Conservation (phyloP, 2,888 invertebrate genomes). For the Glaucopsyche alexis region DNA sequence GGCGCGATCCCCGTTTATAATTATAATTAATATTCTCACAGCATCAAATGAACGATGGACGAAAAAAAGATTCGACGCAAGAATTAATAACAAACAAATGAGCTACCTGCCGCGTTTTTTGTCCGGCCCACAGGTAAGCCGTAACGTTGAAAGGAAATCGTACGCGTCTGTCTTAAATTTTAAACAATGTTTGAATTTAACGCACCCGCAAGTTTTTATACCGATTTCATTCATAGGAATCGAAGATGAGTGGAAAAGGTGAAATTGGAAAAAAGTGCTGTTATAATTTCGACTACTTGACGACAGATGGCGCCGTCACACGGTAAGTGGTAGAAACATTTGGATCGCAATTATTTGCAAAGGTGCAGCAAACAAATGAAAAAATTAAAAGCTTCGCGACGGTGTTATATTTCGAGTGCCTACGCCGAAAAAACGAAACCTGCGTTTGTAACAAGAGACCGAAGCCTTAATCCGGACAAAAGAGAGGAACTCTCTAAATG, state of each 20-base stretch:
- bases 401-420: constrained; percentile 61
- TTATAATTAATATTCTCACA: constrained; percentile 80
- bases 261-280: constrained; percentile 49
- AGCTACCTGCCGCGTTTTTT: constrained; percentile 79
- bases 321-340: constrained; percentile 29
- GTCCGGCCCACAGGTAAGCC: constrained; percentile 73
- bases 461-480: constrained; percentile 71
- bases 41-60: constrained; percentile 73
- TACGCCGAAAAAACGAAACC: constrained; percentile 58
- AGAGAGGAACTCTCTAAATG: constrained; percentile 75
- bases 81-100: constrained; percentile 81
- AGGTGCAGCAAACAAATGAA: constrained; percentile 41
- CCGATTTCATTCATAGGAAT: constrained; percentile 67
- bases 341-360: constrained; percentile 39
- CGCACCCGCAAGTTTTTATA: constrained; percentile 74
- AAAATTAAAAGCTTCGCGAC: constrained; percentile 43
- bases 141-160: constrained; percentile 74
- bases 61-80: constrained; percentile 76
- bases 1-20: constrained; percentile 76
- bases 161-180: constrained; percentile 71
- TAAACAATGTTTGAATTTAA: constrained; percentile 75
- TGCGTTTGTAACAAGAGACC: constrained; percentile 76
- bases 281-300: constrained; percentile 55
- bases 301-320: constrained; percentile 61
- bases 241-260: constrained; percentile 31